Evolutionary conservation across 1,140 invertebrate species (phyloP).

Genomic region (Rhyzopertha dominica): DNA sequence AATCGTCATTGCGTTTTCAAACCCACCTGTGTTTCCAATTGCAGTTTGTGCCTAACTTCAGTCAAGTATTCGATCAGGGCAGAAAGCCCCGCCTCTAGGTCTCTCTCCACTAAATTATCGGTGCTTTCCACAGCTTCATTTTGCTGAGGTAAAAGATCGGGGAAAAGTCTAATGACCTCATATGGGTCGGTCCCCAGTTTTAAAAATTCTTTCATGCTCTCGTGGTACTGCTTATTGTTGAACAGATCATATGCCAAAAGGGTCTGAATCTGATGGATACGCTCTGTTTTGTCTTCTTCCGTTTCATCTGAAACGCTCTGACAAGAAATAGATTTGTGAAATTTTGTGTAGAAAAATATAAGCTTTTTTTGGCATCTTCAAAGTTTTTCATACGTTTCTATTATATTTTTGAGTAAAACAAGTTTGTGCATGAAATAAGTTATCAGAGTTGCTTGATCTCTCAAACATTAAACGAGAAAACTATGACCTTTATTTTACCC

Average conservation of each 20-base stretch:
- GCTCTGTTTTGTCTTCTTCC: slow-evolving; percentile 72
- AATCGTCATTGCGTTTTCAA: too few relatives aligned
- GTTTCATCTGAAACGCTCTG: slow-evolving; percentile 81
- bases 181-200: slow-evolving; percentile 87
- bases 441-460: too few relatives aligned
- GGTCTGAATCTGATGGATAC: slow-evolving; percentile 83
- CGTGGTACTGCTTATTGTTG: slow-evolving; percentile 77
- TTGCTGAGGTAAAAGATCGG: slow-evolving; percentile 75
- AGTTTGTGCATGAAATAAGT: too few relatives aligned
- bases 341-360: too few relatives aligned
- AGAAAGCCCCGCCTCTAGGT: slow-evolving; percentile 81
- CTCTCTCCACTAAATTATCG: slow-evolving; percentile 67
- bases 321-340: slow-evolving; percentile 34
- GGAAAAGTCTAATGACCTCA: slow-evolving; percentile 91
- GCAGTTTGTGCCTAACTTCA: slow-evolving; percentile 54
- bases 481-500: too few relatives aligned
- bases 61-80: slow-evolving; percentile 88
- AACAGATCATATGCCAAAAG: slow-evolving; percentile 88
- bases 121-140: slow-evolving; percentile 48
- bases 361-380: too few relatives aligned
- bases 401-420: too few relatives aligned
- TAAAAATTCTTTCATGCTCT: slow-evolving; percentile 87
- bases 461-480: too few relatives aligned
- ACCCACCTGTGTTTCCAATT: slow-evolving; percentile 28
- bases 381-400: too few relatives aligned